Conservation (phyloP, 2,888 invertebrate genomes). For the Lamellibrachia columna region DNA sequence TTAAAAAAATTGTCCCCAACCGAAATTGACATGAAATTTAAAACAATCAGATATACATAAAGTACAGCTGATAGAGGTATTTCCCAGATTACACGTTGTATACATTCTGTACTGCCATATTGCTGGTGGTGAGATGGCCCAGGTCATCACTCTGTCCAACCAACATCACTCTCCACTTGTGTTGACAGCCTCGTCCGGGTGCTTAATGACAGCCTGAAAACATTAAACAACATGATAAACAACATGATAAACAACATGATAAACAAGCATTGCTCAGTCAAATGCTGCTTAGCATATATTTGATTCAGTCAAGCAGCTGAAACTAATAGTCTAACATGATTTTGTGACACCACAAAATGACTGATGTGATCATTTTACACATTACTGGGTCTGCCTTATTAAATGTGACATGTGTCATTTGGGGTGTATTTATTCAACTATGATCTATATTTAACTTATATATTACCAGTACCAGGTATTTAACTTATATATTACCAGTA, state of each 20-base stretch:
- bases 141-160: background rate
- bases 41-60: background rate
- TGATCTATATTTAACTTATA: too few species aligned
- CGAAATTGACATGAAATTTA: background rate
- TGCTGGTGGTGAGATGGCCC: background rate
- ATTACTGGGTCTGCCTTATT: background rate
- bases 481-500: too few species aligned
- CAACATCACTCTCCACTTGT: background rate
- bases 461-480: too few species aligned
- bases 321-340: background rate
- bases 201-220: conserved; percentile 19
- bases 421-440: too few species aligned
- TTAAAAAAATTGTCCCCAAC: background rate
- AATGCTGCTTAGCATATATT: too few species aligned
- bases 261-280: background rate
- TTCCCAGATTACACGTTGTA: background rate
- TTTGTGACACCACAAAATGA: background rate
- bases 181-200: conserved; percentile 4
- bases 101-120: too few species aligned
- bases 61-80: background rate
- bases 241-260: background rate
- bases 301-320: too few species aligned
- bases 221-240: background rate
- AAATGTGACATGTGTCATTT: background rate
- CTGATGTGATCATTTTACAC: background rate